phyloP scores from a whole-genome alignment of 2,797 vertebrate species.

The Phrynocephalus guinanensis region DNA sequence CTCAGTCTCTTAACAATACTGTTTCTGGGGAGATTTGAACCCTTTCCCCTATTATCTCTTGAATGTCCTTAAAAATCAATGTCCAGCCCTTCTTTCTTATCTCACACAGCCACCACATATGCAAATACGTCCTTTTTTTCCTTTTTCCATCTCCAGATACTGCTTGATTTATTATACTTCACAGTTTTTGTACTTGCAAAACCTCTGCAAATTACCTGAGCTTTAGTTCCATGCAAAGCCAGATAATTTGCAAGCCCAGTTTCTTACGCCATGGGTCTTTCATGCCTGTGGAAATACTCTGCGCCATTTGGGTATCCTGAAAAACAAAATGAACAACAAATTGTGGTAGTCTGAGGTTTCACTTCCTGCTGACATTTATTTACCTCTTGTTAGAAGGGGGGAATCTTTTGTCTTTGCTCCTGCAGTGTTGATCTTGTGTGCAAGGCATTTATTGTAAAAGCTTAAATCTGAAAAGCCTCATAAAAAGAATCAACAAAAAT shows the following conservation, averaged over 20 bases:
- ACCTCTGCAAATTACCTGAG: neutral
- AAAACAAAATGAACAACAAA: too few species aligned
- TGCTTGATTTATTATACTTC: too few species aligned
- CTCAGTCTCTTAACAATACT: too few species aligned
- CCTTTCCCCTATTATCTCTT: too few species aligned
- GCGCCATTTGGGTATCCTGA: neutral
- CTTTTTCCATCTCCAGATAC: too few species aligned
- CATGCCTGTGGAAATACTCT: neutral
- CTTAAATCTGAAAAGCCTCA: conserved; percentile 4
- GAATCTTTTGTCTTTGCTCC: neutral
- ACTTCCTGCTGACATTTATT: neutral
- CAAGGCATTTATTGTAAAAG: neutral
- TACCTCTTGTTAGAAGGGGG: neutral
- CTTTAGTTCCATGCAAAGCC: neutral
- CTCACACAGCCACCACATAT: too few species aligned
- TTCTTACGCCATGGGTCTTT: neutral
- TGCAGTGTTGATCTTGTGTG: neutral
- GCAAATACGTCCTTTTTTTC: too few species aligned
- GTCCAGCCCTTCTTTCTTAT: too few species aligned
- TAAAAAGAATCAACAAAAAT: conserved; percentile 22
- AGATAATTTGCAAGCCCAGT: too few species aligned
- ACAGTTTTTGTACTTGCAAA: too few species aligned
- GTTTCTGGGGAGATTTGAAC: too few species aligned
- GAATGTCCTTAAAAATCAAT: too few species aligned
- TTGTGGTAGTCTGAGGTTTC: neutral